A percentile compares a stretch with the other conserved stretches of the same genome.
Conservation (phyloP, 2,797 vertebrate genomes). For the Enteromius viviparus region DNA sequence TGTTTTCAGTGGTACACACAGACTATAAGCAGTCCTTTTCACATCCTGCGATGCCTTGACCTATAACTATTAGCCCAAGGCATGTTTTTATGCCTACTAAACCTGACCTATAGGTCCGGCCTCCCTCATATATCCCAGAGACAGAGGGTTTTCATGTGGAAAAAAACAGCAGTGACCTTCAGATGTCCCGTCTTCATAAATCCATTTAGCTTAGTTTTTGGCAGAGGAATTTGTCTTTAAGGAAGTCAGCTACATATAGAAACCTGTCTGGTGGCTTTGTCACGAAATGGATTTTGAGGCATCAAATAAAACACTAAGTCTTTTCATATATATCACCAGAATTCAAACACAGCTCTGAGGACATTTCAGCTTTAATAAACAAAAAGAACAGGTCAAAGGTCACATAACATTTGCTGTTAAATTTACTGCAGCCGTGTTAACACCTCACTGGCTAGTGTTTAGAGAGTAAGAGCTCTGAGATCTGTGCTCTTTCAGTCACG, state of each 20-base stretch:
- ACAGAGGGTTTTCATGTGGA: slow-evolving; percentile 22
- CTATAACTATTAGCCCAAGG: slow-evolving; percentile 13
- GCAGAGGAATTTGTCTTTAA: not conserved
- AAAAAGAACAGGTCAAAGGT: not conserved
- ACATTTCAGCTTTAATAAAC: not conserved
- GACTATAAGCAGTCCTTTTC: not conserved
- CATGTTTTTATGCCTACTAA: slow-evolving; percentile 4
- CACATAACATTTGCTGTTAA: slow-evolving; percentile 7
- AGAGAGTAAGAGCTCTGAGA: not conserved
- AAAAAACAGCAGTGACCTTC: slow-evolving; percentile 3
- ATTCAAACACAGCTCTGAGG: not conserved
- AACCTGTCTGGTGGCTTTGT: slow-evolving; percentile 5
- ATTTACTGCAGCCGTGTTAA: slow-evolving; percentile 12
- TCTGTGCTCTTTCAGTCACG: not conserved
- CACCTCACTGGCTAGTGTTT: slow-evolving; percentile 6
- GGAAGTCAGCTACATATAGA: not conserved
- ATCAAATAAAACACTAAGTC: not conserved
- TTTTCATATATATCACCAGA: not conserved
- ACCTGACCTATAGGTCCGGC: slow-evolving; percentile 24
- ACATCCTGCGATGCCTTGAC: not conserved
- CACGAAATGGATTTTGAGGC: not conserved
- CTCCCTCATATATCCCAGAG: slow-evolving; percentile 10
- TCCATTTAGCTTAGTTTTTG: not conserved
- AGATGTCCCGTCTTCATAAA: slow-evolving; percentile 9
- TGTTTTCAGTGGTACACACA: not conserved